Evolutionary conservation across 2,888 invertebrate genomes (phyloP).

Genomic region (Nymphalis urticae): DNA sequence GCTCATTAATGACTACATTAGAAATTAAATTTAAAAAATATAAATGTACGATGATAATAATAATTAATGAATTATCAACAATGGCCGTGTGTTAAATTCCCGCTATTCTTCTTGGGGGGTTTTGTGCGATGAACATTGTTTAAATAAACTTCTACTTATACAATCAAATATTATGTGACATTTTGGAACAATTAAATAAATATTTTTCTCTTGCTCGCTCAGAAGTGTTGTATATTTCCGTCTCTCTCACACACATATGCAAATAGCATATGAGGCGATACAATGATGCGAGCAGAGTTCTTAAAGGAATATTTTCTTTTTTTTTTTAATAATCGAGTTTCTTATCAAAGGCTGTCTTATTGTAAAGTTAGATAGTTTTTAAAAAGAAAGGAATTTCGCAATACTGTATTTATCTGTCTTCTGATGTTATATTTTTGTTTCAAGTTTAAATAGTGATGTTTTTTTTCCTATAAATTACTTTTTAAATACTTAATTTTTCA

Average conservation of each 20-base stretch:
- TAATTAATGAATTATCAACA: too few relatives aligned
- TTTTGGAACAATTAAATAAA: neutral
- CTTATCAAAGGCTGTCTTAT: constrained; percentile 4
- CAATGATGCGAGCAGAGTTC: neutral
- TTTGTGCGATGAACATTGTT: too few relatives aligned
- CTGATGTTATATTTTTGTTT: neutral
- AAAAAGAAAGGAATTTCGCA: constrained; percentile 1
- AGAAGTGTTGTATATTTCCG: neutral
- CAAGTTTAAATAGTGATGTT: neutral
- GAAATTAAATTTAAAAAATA: too few relatives aligned
- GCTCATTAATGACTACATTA: too few relatives aligned
- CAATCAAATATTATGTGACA: too few relatives aligned
- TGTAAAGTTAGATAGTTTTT: constrained; percentile 8
- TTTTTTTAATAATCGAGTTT: neutral
- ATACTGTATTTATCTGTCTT: neutral
- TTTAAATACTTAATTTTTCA: neutral
- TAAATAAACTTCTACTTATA: too few relatives aligned
- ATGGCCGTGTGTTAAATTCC: too few relatives aligned
- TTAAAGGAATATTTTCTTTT: neutral
- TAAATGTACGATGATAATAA: too few relatives aligned
- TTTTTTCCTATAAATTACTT: neutral
- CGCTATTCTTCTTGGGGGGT: too few relatives aligned
- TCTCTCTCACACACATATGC: neutral
- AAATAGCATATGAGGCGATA: neutral
- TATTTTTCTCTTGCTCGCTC: neutral